A percentile compares a stretch with the other conserved stretches of the same genome.
Evolutionary conservation across 2,113 vertebrate species (phyloP).

Genomic region (Enhydra lutris): DNA sequence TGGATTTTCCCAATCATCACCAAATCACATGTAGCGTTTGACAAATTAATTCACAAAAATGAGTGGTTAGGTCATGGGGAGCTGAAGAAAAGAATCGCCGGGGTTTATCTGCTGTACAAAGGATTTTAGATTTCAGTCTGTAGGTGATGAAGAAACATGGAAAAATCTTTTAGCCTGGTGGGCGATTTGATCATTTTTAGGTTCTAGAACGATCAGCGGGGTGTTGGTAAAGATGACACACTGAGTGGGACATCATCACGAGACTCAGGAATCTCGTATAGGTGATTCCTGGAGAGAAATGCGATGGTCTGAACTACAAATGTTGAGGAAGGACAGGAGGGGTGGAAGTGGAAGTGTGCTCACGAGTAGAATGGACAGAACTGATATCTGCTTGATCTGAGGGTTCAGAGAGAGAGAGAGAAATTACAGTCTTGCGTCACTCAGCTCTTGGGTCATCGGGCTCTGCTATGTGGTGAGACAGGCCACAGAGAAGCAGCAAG

Average conservation of each 20-base stretch:
- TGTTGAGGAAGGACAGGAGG: neutral
- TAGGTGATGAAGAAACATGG: neutral
- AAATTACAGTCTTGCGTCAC: neutral
- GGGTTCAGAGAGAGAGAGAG: neutral
- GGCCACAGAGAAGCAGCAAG: too few species aligned
- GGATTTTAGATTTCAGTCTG: neutral
- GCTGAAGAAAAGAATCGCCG: neutral
- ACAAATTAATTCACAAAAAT: neutral
- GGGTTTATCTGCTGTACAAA: neutral
- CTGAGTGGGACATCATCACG: neutral
- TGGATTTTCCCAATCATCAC: neutral
- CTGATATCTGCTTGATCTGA: neutral
- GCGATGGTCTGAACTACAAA: too few species aligned
- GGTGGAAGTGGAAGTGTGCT: neutral
- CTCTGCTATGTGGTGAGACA: neutral
- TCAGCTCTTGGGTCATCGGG: neutral
- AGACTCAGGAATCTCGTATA: neutral
- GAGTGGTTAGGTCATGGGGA: neutral
- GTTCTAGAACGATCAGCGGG: neutral
- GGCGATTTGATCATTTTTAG: neutral
- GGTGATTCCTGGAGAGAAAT: neutral
- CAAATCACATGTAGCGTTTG: neutral
- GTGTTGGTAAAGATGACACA: neutral
- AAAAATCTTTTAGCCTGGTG: neutral
- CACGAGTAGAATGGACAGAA: neutral